These are phyloP conservation scores for Sarcophaga variegata DNA, from an alignment of 2,888 invertebrate genomes.

Conservation along the genomic window DNA sequence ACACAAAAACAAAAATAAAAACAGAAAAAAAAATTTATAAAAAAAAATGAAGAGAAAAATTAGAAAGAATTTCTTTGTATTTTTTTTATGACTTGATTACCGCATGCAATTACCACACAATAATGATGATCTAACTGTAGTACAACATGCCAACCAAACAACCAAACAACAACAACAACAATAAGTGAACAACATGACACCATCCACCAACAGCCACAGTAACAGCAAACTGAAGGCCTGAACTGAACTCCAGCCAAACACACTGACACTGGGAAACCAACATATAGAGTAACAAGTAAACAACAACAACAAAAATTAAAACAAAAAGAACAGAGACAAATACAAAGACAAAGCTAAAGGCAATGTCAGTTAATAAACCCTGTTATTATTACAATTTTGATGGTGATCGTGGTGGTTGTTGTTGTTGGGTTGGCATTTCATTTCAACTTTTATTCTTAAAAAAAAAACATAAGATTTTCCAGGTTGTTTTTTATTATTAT, in stretches of 20 bases:
- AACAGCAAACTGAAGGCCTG: not conserved
- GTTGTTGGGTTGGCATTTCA: not conserved
- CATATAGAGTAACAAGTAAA: conserved; percentile 13
- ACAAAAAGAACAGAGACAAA: conserved; percentile 40
- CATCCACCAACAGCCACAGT: conserved; percentile 38
- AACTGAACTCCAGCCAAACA: not conserved
- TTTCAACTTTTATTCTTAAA: conserved; percentile 35
- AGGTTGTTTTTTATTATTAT: conserved; percentile 59
- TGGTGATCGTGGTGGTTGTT: conserved; percentile 6
- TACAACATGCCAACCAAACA: conserved; percentile 66
- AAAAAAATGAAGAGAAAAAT: conserved; percentile 26
- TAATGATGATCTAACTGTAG: conserved; percentile 68
- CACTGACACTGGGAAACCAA: conserved; percentile 41
- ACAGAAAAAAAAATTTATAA: not conserved
- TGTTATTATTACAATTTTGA: conserved; percentile 52
- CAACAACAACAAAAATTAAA: not conserved
- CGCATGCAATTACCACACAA: conserved; percentile 69
- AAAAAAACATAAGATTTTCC: not conserved
- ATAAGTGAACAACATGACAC: conserved; percentile 32
- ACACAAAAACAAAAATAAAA: conserved; percentile 15
- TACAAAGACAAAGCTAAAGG: conserved; percentile 44
- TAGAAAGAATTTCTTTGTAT: conserved; percentile 10
- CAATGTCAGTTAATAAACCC: conserved; percentile 59
- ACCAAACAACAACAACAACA: conserved; percentile 15
- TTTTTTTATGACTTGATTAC: conserved; percentile 64